Conservation (phyloP, 2,888 invertebrate species). For the Trichogramma evanescens region DNA sequence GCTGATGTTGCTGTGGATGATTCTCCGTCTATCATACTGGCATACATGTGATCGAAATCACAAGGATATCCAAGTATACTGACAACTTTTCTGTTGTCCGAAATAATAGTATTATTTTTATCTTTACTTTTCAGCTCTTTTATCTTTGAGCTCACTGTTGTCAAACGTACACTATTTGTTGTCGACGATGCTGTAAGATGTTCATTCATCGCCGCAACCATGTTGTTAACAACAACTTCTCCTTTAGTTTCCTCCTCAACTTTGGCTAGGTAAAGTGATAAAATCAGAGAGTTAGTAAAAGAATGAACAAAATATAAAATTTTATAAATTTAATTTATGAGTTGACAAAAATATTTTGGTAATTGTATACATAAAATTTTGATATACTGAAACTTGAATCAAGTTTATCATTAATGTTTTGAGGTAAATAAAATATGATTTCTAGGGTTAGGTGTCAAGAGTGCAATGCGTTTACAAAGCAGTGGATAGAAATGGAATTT, state of each 20-base stretch:
- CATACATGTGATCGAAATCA: constrained; percentile 67
- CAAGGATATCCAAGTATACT: constrained; percentile 56
- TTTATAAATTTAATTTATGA: too few species aligned
- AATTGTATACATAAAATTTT: too few species aligned
- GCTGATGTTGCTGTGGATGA: constrained; percentile 37
- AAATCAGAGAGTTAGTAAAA: not conserved
- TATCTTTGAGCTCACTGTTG: constrained; percentile 23
- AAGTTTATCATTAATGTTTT: too few species aligned
- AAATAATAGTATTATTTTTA: constrained; percentile 21
- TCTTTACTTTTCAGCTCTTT: constrained; percentile 20
- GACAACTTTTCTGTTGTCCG: constrained; percentile 27
- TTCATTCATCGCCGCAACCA: constrained; percentile 48
- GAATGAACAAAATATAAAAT: too few species aligned
- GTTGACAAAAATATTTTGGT: too few species aligned
- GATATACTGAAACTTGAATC: too few species aligned
- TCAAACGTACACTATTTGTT: constrained; percentile 32
- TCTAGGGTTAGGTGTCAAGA: too few species aligned
- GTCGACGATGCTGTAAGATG: constrained; percentile 40
- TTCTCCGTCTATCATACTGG: constrained; percentile 51
- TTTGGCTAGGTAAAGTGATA: constrained; percentile 1
- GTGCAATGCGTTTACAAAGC: too few species aligned
- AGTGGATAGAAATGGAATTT: too few species aligned
- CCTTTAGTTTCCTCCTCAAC: constrained; percentile 19
- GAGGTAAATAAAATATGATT: too few species aligned
- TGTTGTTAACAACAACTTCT: constrained; percentile 36